Percentiles rank a stretch among this genome's conserved stretches.
Evolutionary conservation across 1,140 invertebrate genomes (phyloP).

Genomic region (Hydropsyche tenuis): DNA sequence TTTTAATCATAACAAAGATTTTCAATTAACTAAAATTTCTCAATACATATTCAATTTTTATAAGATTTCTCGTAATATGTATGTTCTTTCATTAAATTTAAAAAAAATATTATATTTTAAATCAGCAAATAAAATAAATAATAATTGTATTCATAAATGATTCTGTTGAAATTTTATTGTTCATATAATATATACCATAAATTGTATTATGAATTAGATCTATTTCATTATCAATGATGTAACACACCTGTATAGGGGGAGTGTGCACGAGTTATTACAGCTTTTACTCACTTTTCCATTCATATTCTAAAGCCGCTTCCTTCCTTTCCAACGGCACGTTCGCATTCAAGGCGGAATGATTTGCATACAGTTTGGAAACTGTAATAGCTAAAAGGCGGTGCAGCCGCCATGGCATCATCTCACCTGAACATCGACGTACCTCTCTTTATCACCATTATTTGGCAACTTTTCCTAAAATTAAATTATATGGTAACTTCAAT

Average conservation of each 20-base stretch:
- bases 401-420: conserved; percentile 33
- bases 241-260: neutral
- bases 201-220: too few species aligned
- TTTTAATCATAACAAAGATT: too few species aligned
- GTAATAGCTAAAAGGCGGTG: conserved; percentile 39
- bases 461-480: conserved; percentile 43
- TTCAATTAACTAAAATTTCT: too few species aligned
- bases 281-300: conserved; percentile 47
- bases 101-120: too few species aligned
- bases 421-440: conserved; percentile 20
- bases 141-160: too few species aligned
- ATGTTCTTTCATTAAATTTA: too few species aligned
- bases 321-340: conserved; percentile 37
- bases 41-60: too few species aligned
- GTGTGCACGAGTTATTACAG: conserved; percentile 28
- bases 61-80: too few species aligned
- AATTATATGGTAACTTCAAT: conserved; percentile 39
- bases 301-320: conserved; percentile 44
- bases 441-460: conserved; percentile 42
- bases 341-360: conserved; percentile 43
- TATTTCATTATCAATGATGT: neutral
- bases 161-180: too few species aligned
- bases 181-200: too few species aligned
- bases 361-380: conserved; percentile 49
- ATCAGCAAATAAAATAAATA: too few species aligned